Percentiles rank a stretch among this genome's conserved stretches.
Evolutionary conservation across 2,113 vertebrate genomes (phyloP).

Genomic region (Albula goreensis): DNA sequence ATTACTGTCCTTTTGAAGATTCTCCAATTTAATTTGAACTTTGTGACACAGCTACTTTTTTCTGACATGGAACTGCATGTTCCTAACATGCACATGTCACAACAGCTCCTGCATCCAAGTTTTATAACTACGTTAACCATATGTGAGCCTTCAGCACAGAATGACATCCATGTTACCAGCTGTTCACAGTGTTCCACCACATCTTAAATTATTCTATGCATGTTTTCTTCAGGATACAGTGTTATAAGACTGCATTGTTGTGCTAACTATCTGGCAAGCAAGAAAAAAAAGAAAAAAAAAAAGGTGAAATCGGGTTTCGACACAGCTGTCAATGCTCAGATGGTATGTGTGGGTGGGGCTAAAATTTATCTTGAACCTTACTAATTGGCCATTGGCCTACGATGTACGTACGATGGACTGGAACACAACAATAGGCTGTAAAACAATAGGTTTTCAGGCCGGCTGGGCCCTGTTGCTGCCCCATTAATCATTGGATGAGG

Average conservation of each 20-base stretch:
- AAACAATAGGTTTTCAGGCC: constrained; percentile 14
- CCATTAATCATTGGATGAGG: neutral
- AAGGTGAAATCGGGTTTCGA: neutral
- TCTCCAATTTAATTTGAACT: neutral
- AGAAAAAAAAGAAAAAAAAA: neutral
- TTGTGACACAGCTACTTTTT: neutral
- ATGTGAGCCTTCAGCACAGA: neutral
- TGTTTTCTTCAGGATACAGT: no score
- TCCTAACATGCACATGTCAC: neutral
- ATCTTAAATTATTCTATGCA: neutral
- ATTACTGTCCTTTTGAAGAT: neutral
- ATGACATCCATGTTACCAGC: neutral
- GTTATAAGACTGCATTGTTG: neutral
- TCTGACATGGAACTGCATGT: neutral
- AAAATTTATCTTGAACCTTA: neutral
- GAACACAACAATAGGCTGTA: neutral
- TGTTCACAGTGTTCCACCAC: neutral
- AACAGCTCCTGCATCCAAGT: neutral
- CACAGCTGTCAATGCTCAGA: neutral
- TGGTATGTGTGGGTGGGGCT: neutral
- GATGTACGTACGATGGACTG: neutral
- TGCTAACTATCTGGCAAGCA: neutral
- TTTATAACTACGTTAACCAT: neutral
- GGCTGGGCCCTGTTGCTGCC: neutral
- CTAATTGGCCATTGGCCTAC: neutral